Evolutionary conservation across 2,113 vertebrate genomes (phyloP).

Genomic region (Phylloscopus trochiloides): DNA sequence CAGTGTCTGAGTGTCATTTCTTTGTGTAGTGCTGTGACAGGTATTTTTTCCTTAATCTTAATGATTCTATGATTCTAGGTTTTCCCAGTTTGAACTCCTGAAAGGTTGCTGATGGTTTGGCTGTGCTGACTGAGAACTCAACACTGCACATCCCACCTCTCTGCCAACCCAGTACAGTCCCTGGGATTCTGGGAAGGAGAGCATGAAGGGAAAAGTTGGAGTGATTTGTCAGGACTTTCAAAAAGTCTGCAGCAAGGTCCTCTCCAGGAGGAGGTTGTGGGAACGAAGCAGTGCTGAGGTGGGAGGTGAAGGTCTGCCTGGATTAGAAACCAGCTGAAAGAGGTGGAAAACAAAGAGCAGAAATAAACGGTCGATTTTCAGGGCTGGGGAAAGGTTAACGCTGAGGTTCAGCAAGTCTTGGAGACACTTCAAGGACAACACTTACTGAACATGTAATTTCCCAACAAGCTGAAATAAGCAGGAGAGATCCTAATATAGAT

Average conservation of each 20-base stretch:
- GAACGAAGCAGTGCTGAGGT: background rate
- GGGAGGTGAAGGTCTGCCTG: background rate
- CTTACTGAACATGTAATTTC: constrained; percentile 44
- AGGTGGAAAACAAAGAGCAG: constrained; percentile 19
- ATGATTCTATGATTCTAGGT: background rate
- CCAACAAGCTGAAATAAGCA: constrained; percentile 47
- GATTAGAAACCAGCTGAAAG: background rate
- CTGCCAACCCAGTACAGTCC: background rate
- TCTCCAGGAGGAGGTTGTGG: background rate
- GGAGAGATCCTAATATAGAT: constrained; percentile 62
- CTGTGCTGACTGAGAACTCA: background rate
- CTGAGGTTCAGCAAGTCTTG: background rate
- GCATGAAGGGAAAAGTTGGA: background rate
- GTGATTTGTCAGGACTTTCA: background rate
- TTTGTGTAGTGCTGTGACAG: too few species aligned
- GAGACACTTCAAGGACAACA: constrained; percentile 39
- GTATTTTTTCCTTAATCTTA: background rate
- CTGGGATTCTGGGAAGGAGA: background rate
- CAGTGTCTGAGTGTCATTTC: too few species aligned
- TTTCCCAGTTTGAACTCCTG: background rate
- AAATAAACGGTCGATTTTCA: constrained; percentile 31
- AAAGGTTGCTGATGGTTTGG: background rate
- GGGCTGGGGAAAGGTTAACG: constrained; percentile 25
- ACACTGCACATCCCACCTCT: rapidly evolving
- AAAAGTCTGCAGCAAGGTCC: background rate